Percentiles rank a stretch among this genome's conserved stretches.
Evolutionary conservation across 2,797 vertebrate genomes (phyloP).

Genomic region (Acipenser oxyrinchus): DNA sequence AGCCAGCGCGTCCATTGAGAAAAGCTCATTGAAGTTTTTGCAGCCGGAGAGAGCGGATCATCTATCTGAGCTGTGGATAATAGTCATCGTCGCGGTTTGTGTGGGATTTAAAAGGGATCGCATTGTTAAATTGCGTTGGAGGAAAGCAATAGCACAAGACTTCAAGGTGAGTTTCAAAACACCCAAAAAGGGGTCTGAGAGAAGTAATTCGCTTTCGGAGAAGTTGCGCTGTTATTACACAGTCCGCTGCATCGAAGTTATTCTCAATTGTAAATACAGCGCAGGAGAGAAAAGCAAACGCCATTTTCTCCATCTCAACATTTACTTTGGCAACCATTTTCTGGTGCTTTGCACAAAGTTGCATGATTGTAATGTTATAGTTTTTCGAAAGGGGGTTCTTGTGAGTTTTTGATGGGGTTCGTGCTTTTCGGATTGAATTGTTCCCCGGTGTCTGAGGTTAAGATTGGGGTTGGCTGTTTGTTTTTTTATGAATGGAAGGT

Average conservation of each 20-base stretch:
- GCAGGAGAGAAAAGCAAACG: conserved; percentile 39
- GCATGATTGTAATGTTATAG: neutral
- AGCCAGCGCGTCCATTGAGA: conserved; percentile 45
- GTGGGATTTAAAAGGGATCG: conserved; percentile 42
- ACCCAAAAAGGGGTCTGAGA: conserved; percentile 2
- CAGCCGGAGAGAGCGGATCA: conserved; percentile 36
- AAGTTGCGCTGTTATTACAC: too few relatives aligned
- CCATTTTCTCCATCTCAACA: conserved; percentile 51
- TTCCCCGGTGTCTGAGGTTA: conserved; percentile 15
- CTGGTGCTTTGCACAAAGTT: conserved; percentile 14
- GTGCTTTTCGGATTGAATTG: conserved; percentile 2
- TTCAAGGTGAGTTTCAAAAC: conserved; percentile 39
- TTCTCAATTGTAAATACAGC: conserved; percentile 23
- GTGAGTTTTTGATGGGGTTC: neutral
- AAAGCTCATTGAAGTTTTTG: conserved; percentile 63
- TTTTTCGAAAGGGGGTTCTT: neutral
- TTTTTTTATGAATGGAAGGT: conserved; percentile 29
- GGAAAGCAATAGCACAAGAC: conserved; percentile 20
- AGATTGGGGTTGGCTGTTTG: conserved; percentile 29
- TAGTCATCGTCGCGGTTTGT: conserved; percentile 16
- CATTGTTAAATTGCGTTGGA: conserved; percentile 13
- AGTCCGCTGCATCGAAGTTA: conserved; percentile 15
- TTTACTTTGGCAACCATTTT: conserved; percentile 54
- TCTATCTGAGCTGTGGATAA: conserved; percentile 5
- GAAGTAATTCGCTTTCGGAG: neutral